Evolutionary conservation across 2,888 invertebrate genomes (phyloP), one percentile per base, ranked within the genome.

Genomic region (Gasteruption jaculator): DNA sequence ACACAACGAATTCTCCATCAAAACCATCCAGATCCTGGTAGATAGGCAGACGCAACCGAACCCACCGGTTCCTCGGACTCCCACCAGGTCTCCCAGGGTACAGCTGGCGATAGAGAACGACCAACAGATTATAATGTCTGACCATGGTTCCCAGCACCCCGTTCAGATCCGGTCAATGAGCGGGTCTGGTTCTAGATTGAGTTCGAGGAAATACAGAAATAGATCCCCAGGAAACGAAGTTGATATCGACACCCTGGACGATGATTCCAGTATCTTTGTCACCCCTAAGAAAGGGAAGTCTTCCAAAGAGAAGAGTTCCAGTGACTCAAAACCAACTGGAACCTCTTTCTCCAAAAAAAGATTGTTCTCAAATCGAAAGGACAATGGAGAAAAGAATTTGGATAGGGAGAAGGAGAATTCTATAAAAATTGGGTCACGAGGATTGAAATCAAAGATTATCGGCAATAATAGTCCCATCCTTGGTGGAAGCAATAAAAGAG

Each of bases 1-100:
- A 3, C 40, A 46, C 19, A 52, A 50, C 4, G 57, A 61, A 16
- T 19, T 59, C 1, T 40, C 52, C 0, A 34, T 52, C 30, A 60
- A 57, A 45, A 60, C 53, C n/a, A n/a, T n/a, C n/a, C n/a, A n/a
- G n/a, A n/a, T n/a, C n/a, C n/a, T n/a, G n/a, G n/a, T n/a, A n/a
- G n/a, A n/a, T n/a, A n/a, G n/a, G n/a, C n/a, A n/a, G n/a, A n/a
- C n/a, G n/a, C n/a, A n/a, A n/a, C n/a, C n/a, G n/a, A n/a, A n/a
- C n/a, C n/a, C n/a, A n/a, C n/a, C n/a, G n/a, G n/a, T n/a, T n/a
- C n/a, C n/a, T n/a, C n/a, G n/a, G n/a, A n/a, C n/a, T n/a, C n/a
- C n/a, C n/a, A n/a, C n/a, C n/a, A n/a, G 33, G 30, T 42, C 46
- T n/a, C 48, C 46, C 7, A 46, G 36, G 15, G 31, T 46, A 14